Base-by-base conservation (phyloP, 2,888 invertebrate species). In the Mylabris sibirica region DNA sequence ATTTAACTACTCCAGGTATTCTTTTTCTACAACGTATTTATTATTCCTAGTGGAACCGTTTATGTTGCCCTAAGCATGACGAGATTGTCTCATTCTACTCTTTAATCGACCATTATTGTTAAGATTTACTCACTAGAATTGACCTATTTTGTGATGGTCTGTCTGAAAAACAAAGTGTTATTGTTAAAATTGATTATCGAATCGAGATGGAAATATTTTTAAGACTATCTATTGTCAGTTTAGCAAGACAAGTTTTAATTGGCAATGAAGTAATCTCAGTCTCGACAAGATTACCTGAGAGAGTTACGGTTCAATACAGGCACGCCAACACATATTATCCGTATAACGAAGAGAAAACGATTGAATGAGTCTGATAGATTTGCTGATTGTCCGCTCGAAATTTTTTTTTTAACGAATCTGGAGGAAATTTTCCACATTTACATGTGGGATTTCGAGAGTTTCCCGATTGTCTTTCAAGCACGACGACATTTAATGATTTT, bases 231-330 rank as follows among this genome's bases (percentile, higher is more conserved):
- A 57, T 57, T 57, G 26, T 26, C 57, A 57, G 26, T 57, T 26
- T 38, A 35, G 34, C 14, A 49, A 59, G 61, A 38, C 49, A 67
- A 60, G 35, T 60, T 67, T 64, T 67, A 67, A 67, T 67, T 63
- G 67, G 26, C 14, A 41, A 24, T 20, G 44, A 49, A 63, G 64
- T 49, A 67, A 67, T 67, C 22, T 24, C 24, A 57, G 41, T 67
- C 20, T 60, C 63, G 59, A 17, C 14, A 53, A 64, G 59, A 44
- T 62, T 60, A 60, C 67, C 60, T 35, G 20, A 6, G 67, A 60
- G 67, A 67, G 30, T 60, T 35, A 38, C 57, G 57, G 57, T 26
- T 26, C 57, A 26, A 57, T 57, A 24, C 22, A 53, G 22, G 22
- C 22, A 12, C 38, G 14, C 12, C 12, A 38, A 38, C 14, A 38